Evolutionary conservation across 2,113 vertebrate genomes (phyloP).

Genomic region (Pteronura brasiliensis): DNA sequence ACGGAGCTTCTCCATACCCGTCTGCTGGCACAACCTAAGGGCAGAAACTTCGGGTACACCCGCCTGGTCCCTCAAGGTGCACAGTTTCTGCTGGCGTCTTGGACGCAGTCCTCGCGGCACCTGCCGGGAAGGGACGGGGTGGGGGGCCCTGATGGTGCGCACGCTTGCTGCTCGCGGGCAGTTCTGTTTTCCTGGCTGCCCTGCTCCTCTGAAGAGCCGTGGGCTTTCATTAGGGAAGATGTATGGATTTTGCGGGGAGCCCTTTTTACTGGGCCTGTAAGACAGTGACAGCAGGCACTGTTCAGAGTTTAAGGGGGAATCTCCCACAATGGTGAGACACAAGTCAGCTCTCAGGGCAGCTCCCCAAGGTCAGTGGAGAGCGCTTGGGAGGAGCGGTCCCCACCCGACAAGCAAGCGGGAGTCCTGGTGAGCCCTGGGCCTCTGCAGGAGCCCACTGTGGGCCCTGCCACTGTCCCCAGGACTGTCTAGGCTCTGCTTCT

Average conservation of each 20-base stretch:
- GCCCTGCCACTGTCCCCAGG: not conserved
- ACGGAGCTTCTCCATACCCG: not conserved
- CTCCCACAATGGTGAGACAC: not conserved
- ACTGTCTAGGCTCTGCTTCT: not conserved
- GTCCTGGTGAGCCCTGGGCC: no score
- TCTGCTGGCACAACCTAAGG: no score
- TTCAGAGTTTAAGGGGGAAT: not conserved
- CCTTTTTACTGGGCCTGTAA: accelerated
- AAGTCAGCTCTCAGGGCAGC: not conserved
- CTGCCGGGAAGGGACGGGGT: accelerated
- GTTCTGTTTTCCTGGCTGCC: not conserved
- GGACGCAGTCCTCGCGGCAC: accelerated
- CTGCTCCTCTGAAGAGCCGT: not conserved
- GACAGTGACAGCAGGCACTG: not conserved
- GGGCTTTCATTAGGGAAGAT: not conserved
- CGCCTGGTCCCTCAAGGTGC: accelerated
- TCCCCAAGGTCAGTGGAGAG: not conserved
- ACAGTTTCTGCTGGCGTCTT: not conserved
- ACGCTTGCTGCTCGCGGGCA: accelerated
- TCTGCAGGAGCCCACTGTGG: not conserved
- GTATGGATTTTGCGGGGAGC: accelerated
- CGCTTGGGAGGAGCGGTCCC: accelerated
- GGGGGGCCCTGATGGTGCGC: no score
- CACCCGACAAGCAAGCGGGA: not conserved
- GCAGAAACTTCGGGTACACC: not conserved